phyloP scores from a whole-genome alignment of 2,888 invertebrate genomes.

The Drosophila borealis region DNA sequence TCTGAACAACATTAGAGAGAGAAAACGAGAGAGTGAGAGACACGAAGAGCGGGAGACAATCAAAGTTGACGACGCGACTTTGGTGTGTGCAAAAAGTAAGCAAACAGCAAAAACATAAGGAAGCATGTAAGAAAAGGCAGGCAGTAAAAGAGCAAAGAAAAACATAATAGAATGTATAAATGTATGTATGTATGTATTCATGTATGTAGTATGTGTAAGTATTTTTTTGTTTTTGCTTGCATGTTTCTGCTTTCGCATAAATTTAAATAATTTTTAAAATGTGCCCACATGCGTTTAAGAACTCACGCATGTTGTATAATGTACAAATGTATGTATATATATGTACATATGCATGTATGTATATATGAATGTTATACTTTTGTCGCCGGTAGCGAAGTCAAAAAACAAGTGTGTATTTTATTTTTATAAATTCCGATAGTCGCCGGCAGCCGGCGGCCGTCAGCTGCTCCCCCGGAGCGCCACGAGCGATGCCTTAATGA shows the following conservation, averaged over 20 bases:
- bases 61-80: conserved; percentile 9
- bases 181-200: conserved; percentile 2
- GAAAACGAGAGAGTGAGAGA: conserved; percentile 4
- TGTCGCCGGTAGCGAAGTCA: conserved; percentile 17
- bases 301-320: conserved; percentile 32
- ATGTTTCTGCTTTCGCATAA: conserved; percentile 49
- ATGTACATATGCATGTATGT: conserved; percentile 9
- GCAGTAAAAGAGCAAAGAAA: conserved; percentile 28
- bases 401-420: conserved; percentile 51
- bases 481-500: conserved; percentile 1
- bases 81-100: conserved; percentile 4
- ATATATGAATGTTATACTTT: conserved; percentile 18
- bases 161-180: conserved; percentile 34
- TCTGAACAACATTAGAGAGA: conserved; percentile 14
- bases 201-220: background rate
- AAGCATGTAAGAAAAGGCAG: conserved; percentile 26
- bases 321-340: conserved; percentile 2
- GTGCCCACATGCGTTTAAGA: conserved; percentile 35
- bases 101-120: conserved; percentile 32
- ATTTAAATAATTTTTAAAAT: conserved; percentile 65
- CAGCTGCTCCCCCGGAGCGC: conserved; percentile 64
- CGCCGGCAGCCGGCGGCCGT: conserved; percentile 34
- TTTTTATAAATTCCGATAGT: conserved; percentile 56
- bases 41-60: conserved; percentile 11
- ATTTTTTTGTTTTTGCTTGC: conserved; percentile 13